Evolutionary conservation across 2,113 vertebrate species (phyloP).

Genomic region (Pluvianellus socialis): DNA sequence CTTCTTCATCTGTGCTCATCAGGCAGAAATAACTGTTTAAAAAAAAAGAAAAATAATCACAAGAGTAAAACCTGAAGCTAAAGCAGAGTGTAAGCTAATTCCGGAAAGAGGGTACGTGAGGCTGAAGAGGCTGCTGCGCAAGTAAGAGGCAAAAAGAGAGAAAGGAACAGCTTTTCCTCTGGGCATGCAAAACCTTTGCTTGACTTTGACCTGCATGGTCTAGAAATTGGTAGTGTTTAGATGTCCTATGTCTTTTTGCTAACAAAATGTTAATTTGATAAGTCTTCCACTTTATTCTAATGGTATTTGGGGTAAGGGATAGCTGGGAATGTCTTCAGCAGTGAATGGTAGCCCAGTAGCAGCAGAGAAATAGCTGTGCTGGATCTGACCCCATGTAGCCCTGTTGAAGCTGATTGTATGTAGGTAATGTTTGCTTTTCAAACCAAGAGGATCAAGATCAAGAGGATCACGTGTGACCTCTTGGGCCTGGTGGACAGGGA

Average conservation of each 20-base stretch:
- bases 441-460: background rate
- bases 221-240: background rate
- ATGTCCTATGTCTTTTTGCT: background rate
- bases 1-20: background rate
- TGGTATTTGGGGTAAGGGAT: fast-evolving
- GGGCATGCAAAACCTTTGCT: background rate
- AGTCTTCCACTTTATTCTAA: background rate
- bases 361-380: background rate
- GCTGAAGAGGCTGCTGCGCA: background rate
- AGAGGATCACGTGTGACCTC: background rate
- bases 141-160: background rate
- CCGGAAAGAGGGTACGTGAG: background rate
- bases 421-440: background rate
- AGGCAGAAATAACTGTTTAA: background rate
- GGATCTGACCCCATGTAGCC: background rate
- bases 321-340: background rate
- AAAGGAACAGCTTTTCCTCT: background rate
- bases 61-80: background rate
- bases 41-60: background rate
- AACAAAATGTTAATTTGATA: background rate
- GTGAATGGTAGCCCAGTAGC: background rate
- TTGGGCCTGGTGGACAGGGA: background rate
- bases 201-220: background rate
- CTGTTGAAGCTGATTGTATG: background rate
- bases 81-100: background rate